Conservation (phyloP, 2,797 vertebrate genomes). For the Brachymystax lenok region DNA sequence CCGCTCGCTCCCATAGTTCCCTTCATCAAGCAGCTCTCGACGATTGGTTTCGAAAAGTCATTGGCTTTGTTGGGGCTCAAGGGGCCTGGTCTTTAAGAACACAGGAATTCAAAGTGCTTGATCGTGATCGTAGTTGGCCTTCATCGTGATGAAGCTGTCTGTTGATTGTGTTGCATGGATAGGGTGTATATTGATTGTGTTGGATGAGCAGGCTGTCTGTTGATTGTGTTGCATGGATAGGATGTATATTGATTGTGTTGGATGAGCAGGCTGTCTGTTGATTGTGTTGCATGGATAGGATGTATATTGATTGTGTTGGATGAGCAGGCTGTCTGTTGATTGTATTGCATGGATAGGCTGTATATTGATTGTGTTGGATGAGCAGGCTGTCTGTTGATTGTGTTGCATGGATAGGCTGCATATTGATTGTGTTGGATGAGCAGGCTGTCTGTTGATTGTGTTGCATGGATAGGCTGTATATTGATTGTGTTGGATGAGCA, state of each 20-base stretch:
- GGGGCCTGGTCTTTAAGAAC: neutral
- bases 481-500: neutral
- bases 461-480: neutral
- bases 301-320: neutral
- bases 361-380: neutral
- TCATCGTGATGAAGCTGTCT: neutral
- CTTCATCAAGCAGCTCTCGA: neutral
- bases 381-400: neutral
- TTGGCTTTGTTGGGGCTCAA: neutral
- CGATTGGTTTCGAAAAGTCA: neutral
- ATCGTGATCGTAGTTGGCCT: neutral
- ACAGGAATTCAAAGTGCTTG: neutral
- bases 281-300: neutral
- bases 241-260: neutral
- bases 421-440: neutral
- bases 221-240: neutral
- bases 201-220: neutral
- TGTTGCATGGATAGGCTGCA: neutral
- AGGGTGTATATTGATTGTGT: neutral
- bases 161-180: neutral
- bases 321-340: neutral
- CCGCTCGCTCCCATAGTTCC: constrained; percentile 41
- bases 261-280: neutral
- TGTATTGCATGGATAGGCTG: neutral
- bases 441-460: neutral